Conservation (phyloP, 2,113 vertebrate species). For the Phylloscopus trochilus region DNA sequence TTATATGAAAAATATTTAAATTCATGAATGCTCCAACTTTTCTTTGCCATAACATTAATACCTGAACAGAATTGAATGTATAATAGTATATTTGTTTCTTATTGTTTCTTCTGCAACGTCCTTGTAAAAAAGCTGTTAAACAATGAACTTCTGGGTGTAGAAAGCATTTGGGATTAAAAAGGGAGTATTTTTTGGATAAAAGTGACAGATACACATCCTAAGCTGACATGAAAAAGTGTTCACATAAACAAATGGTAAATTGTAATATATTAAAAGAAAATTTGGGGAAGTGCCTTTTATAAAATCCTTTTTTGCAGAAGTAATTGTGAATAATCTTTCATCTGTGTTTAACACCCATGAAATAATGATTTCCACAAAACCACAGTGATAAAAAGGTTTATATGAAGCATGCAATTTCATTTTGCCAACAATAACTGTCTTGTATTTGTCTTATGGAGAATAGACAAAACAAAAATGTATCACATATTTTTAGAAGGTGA, state of each 20-base stretch:
- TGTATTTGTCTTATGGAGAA: slow-evolving; percentile 41
- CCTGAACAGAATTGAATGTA: slow-evolving; percentile 29
- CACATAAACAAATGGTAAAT: slow-evolving; percentile 34
- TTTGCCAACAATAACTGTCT: slow-evolving; percentile 55
- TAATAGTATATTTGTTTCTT: background rate
- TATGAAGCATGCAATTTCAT: slow-evolving; percentile 63
- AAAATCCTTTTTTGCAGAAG: slow-evolving; percentile 46
- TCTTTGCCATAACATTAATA: slow-evolving; percentile 57
- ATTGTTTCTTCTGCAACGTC: background rate
- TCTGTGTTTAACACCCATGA: slow-evolving; percentile 64
- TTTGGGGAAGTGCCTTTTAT: slow-evolving; percentile 1
- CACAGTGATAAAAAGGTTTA: slow-evolving; percentile 65
- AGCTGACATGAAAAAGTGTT: background rate
- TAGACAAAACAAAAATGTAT: slow-evolving; percentile 22
- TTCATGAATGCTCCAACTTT: slow-evolving; percentile 56
- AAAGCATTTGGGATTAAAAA: background rate
- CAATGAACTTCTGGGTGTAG: background rate
- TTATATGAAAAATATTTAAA: slow-evolving; percentile 72
- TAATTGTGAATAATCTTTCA: slow-evolving; percentile 54
- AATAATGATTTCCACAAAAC: slow-evolving; percentile 71
- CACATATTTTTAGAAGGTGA: slow-evolving; percentile 23
- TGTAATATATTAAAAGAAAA: slow-evolving; percentile 33
- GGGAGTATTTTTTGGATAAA: background rate
- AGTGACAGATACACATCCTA: background rate
- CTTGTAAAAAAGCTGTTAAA: slow-evolving; percentile 13